Evolutionary conservation across 1,140 invertebrate genomes (phyloP).

Genomic region (Luehdorfia chinensis): DNA sequence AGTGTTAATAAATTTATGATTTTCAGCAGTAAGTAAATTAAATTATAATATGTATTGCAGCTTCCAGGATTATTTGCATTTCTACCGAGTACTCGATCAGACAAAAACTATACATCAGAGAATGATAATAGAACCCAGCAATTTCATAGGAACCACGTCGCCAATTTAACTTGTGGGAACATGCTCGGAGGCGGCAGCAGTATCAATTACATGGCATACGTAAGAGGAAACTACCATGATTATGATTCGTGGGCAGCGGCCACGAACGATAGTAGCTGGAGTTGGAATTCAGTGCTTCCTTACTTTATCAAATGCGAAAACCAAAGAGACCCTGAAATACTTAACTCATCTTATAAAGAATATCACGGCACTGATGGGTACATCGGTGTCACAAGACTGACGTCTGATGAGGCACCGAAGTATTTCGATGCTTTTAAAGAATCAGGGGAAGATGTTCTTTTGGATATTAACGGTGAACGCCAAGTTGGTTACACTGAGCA

Average conservation of each 20-base stretch:
- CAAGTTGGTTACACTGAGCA: too few species aligned
- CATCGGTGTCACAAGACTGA: slow-evolving; percentile 4
- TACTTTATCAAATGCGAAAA: slow-evolving; percentile 19
- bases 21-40: background rate
- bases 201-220: slow-evolving; percentile 16
- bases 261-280: slow-evolving; percentile 13
- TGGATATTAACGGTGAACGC: slow-evolving; percentile 13
- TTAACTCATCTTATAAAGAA: background rate
- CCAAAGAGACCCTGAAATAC: slow-evolving; percentile 3
- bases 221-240: slow-evolving; percentile 17
- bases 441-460: slow-evolving; percentile 3
- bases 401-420: background rate
- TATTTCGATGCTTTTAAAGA: slow-evolving; percentile 18
- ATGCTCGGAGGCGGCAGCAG: slow-evolving; percentile 18
- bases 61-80: slow-evolving; percentile 4
- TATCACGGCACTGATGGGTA: slow-evolving; percentile 17
- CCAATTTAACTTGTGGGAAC: slow-evolving; percentile 10
- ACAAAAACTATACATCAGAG: slow-evolving; percentile 11
- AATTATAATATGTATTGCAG: slow-evolving; percentile 18
- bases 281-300: slow-evolving; percentile 9
- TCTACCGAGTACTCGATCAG: background rate
- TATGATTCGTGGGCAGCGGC: slow-evolving; percentile 15
- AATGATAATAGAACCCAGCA: slow-evolving; percentile 2
- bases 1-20: slow-evolving; percentile 27
- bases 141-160: slow-evolving; percentile 1